Evolutionary conservation across 2,113 vertebrate genomes (phyloP), one percentile per base, ranked within the genome.

Genomic region (Dinomys branickii): DNA sequence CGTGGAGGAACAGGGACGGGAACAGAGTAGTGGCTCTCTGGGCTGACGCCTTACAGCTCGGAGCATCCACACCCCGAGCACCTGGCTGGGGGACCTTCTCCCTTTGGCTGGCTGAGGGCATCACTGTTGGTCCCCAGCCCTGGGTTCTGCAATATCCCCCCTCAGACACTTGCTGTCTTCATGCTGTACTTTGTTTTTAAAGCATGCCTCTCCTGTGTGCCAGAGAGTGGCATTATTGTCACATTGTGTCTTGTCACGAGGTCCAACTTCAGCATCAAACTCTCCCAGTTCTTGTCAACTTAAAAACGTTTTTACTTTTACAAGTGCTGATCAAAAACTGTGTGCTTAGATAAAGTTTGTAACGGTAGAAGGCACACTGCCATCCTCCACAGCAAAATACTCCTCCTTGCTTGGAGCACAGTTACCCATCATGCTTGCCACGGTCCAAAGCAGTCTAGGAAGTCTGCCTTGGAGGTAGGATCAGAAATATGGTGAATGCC

Each of bases 61-160:
- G 65, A 56, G 56, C 26, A 41, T 17, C 16, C 33, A 47, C 13
- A 14, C 4, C 13, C 0, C 22, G 4, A 17, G 26, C 35, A 35
- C 6, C 41, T 2, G 56, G 7, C 44, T 12, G 1, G 3, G 44
- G 5, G 41, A 16, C 28, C 28, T 38, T 1, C n/a, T 5, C 9
- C 1, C 26, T 22, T 7, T 67, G 41, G 71, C 22, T 38, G 50
- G 33, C 41, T 17, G 0, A 9, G 41, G 22, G 9, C 30, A 30
- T 26, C 30, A 1, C 6, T 26, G 9, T 38, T 24, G n/a, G 65
- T 58, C 54, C 69, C 52, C 52, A 61, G 24, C 59, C 59, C 8
- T 33, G 13, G 50, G 4, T 12, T 38, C 4, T 26, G 7, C 16
- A 35, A 28, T 7, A 7, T 1, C 41, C 3, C 28, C 59, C 52